Evolutionary conservation across 2,797 vertebrate genomes (phyloP).

Genomic region (Simalia tracyae): DNA sequence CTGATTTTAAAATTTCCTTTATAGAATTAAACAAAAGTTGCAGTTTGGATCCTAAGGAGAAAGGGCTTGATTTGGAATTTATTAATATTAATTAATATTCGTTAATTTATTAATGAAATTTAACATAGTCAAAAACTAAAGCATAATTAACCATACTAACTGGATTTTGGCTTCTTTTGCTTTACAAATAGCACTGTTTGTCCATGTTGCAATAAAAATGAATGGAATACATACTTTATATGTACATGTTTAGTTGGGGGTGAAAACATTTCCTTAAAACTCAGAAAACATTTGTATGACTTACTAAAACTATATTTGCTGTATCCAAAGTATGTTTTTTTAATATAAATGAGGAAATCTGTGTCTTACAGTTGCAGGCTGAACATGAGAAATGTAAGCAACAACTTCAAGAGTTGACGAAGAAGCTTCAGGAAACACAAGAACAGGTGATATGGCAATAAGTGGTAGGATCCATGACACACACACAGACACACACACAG

Average conservation of each 20-base stretch:
- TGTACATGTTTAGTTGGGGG: background rate
- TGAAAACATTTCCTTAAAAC: background rate
- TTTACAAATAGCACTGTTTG: background rate
- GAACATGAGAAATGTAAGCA: slow-evolving; percentile 87
- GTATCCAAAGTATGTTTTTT: background rate
- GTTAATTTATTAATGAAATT: background rate
- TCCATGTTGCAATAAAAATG: background rate
- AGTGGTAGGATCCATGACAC: background rate
- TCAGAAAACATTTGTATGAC: background rate
- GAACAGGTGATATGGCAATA: slow-evolving; percentile 77
- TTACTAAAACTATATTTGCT: background rate
- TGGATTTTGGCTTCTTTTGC: background rate
- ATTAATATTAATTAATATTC: background rate
- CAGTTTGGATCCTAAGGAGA: background rate
- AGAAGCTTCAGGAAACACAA: slow-evolving; percentile 86
- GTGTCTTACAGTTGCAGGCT: slow-evolving; percentile 80
- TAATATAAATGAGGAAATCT: slow-evolving; percentile 42
- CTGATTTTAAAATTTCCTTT: background rate
- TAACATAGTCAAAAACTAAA: background rate
- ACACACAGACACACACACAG: background rate
- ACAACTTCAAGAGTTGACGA: slow-evolving; percentile 86
- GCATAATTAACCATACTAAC: background rate
- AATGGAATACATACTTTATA: background rate
- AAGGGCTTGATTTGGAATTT: background rate
- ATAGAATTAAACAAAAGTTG: background rate